Evolutionary conservation across 1,140 invertebrate species (phyloP).

Genomic region (Dreissena rostriformis): DNA sequence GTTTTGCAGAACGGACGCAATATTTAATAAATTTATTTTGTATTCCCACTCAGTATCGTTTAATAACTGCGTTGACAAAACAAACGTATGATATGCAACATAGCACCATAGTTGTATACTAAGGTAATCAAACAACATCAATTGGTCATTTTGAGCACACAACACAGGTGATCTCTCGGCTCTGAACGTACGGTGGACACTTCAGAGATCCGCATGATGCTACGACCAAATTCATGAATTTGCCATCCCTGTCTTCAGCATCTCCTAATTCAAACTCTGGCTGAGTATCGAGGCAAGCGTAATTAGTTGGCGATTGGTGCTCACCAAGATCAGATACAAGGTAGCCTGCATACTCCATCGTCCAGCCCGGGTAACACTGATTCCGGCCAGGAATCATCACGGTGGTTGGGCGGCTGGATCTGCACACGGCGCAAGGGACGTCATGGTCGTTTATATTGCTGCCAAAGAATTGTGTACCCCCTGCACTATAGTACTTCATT

Average conservation of each 20-base stretch:
- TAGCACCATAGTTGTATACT: no score
- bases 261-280: neutral
- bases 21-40: no score
- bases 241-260: slow-evolving; percentile 21
- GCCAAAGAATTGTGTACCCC: neutral
- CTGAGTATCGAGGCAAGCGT: slow-evolving; percentile 12
- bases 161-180: slow-evolving; percentile 59
- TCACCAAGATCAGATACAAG: neutral
- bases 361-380: slow-evolving; percentile 5
- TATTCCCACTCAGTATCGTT: no score
- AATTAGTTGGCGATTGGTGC: neutral
- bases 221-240: slow-evolving; percentile 54
- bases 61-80: no score
- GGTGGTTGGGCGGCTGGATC: neutral
- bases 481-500: neutral
- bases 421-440: slow-evolving; percentile 33
- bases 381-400: slow-evolving; percentile 43
- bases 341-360: neutral
- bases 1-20: no score
- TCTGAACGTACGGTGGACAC: slow-evolving; percentile 59
- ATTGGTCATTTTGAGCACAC: slow-evolving; percentile 64
- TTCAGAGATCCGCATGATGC: slow-evolving; percentile 53
- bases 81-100: no score
- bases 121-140: neutral
- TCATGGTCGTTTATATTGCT: slow-evolving; percentile 22